Conservation (phyloP, 1,140 invertebrate genomes). For the Formica selysi region DNA sequence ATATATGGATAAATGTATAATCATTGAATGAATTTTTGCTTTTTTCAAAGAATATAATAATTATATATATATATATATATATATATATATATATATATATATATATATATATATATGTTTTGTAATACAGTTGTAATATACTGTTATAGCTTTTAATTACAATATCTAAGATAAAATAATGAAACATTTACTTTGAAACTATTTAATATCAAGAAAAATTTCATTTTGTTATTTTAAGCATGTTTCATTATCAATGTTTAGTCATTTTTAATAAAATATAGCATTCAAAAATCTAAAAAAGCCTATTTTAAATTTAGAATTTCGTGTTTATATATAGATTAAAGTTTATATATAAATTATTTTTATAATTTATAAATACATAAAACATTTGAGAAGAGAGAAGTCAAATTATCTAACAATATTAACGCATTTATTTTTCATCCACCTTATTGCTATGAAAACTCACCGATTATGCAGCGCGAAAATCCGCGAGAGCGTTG, state of each 20-base stretch:
- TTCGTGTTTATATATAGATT: too few relatives aligned
- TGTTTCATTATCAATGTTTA: background rate
- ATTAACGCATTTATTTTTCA: background rate
- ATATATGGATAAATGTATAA: background rate
- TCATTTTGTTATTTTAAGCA: background rate
- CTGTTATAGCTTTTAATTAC: background rate
- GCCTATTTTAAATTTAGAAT: background rate
- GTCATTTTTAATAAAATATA: background rate
- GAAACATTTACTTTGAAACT: background rate
- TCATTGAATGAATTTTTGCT: background rate
- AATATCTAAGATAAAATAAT: background rate
- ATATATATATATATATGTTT: background rate
- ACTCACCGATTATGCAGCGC: too few relatives aligned
- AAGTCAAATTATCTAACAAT: background rate
- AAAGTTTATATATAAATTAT: too few relatives aligned
- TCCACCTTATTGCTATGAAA: too few relatives aligned
- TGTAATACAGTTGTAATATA: background rate
- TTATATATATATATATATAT: background rate
- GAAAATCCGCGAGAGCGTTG: background rate
- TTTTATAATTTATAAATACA: too few relatives aligned
- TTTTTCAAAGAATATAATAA: background rate
- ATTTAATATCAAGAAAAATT: background rate
- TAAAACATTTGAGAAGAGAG: background rate
- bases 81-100: background rate
- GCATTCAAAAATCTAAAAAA: conserved; percentile 1